Conservation (phyloP, 2,888 invertebrate genomes). For the Eugnorisma glareosa region DNA sequence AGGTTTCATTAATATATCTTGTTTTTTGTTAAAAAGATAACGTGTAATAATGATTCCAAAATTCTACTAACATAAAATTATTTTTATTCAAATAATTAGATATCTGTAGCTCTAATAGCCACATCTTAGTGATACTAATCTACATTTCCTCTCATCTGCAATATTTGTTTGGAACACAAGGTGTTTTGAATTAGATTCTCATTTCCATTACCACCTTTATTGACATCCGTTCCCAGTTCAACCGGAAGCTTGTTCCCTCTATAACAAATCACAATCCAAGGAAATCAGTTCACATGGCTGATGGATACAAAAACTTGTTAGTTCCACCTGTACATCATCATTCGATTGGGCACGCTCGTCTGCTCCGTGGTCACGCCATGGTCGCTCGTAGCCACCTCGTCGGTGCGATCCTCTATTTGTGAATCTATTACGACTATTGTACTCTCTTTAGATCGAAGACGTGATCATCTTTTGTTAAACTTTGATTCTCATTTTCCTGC, state of each 20-base stretch:
- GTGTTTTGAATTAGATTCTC: background rate
- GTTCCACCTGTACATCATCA: constrained; percentile 55
- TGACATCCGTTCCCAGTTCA: background rate
- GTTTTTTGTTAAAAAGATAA: background rate
- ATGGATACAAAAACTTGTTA: constrained; percentile 53
- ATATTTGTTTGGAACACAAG: background rate
- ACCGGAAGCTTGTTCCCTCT: constrained; percentile 29
- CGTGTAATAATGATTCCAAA: background rate
- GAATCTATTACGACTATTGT: constrained; percentile 59
- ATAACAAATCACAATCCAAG: constrained; percentile 46
- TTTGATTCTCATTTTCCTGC: constrained; percentile 14
- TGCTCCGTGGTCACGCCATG: constrained; percentile 16
- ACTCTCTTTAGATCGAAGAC: constrained; percentile 16
- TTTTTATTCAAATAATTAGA: background rate
- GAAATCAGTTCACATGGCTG: constrained; percentile 54
- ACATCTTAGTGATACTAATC: background rate
- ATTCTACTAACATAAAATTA: background rate
- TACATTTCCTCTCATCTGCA: background rate
- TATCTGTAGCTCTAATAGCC: background rate
- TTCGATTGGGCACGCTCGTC: constrained; percentile 53
- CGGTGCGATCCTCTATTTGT: constrained; percentile 31
- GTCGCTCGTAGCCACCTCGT: constrained; percentile 35
- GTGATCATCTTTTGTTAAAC: constrained; percentile 24
- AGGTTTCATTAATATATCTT: background rate
- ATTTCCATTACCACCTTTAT: background rate